A percentile compares a stretch with the other conserved stretches of the same genome.
phyloP scores from a whole-genome alignment of 2,888 invertebrate genomes.

The Notocelia uddmanniana region DNA sequence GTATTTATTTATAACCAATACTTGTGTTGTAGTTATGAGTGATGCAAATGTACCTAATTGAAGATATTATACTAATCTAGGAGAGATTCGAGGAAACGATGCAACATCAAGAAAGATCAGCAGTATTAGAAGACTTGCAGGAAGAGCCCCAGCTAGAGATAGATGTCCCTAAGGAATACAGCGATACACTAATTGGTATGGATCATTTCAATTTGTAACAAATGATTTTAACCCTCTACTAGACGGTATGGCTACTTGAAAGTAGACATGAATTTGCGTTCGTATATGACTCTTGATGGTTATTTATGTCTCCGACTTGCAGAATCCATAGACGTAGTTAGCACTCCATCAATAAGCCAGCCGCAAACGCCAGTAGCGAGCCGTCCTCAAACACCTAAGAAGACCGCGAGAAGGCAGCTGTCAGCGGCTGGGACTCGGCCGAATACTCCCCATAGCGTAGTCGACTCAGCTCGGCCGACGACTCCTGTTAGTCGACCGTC shows the following conservation, averaged over 20 bases:
- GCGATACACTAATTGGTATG: neutral
- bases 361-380: slow-evolving; percentile 52
- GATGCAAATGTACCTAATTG: too few species aligned
- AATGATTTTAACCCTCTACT: neutral
- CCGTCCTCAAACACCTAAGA: slow-evolving; percentile 70
- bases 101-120: neutral
- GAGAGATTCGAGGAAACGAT: neutral
- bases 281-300: neutral
- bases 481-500: slow-evolving; percentile 63
- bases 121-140: neutral
- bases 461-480: slow-evolving; percentile 51
- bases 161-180: neutral
- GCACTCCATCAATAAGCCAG: slow-evolving; percentile 9
- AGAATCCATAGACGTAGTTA: slow-evolving; percentile 39
- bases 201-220: neutral
- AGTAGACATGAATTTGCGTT: too few species aligned
- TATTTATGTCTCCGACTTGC: neutral
- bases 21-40: too few species aligned
- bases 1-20: too few species aligned
- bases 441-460: slow-evolving; percentile 58
- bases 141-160: neutral
- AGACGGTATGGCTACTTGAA: neutral
- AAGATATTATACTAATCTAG: neutral
- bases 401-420: slow-evolving; percentile 65
- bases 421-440: slow-evolving; percentile 63